Evolutionary conservation across 2,797 vertebrate species (phyloP).

Genomic region (Distichodus sexfasciatus): DNA sequence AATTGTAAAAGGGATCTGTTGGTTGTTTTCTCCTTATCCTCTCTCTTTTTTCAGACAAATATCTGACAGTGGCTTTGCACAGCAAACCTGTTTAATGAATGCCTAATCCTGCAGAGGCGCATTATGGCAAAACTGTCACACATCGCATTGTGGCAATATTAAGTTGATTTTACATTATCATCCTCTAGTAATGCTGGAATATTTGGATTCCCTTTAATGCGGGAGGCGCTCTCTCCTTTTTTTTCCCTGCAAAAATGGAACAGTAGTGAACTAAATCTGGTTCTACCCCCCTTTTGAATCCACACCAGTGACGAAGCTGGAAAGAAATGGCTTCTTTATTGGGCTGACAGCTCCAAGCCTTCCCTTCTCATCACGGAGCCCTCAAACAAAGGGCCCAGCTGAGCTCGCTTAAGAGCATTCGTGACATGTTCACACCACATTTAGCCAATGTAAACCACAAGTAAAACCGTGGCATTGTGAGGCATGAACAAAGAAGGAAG

Average conservation of each 20-base stretch:
- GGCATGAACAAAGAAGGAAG: constrained; percentile 63
- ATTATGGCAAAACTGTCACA: constrained; percentile 81
- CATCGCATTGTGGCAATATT: constrained; percentile 77
- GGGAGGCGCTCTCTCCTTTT: constrained; percentile 36
- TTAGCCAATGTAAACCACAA: constrained; percentile 61
- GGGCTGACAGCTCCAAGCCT: constrained; percentile 71
- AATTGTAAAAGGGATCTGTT: constrained; percentile 69
- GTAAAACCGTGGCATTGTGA: constrained; percentile 70
- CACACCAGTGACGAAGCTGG: constrained; percentile 62
- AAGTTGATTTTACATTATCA: constrained; percentile 85
- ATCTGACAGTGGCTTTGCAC: constrained; percentile 84
- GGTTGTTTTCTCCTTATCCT: constrained; percentile 62
- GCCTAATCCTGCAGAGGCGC: constrained; percentile 75
- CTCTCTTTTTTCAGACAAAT: constrained; percentile 74
- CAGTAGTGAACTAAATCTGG: constrained; percentile 74
- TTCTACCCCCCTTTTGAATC: constrained; percentile 61
- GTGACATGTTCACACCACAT: constrained; percentile 57
- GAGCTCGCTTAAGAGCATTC: constrained; percentile 70
- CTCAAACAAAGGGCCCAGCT: constrained; percentile 71
- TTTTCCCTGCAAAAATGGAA: constrained; percentile 67
- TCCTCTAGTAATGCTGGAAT: constrained; percentile 80
- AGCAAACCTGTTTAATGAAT: constrained; percentile 82
- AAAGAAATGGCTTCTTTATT: constrained; percentile 69
- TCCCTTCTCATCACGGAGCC: constrained; percentile 66
- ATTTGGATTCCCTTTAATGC: constrained; percentile 79